Evolutionary conservation across 92 coral and sea anemone genomes (phyloP), one percentile per base, ranked within the genome.

Genomic region (Porites evermanni): DNA sequence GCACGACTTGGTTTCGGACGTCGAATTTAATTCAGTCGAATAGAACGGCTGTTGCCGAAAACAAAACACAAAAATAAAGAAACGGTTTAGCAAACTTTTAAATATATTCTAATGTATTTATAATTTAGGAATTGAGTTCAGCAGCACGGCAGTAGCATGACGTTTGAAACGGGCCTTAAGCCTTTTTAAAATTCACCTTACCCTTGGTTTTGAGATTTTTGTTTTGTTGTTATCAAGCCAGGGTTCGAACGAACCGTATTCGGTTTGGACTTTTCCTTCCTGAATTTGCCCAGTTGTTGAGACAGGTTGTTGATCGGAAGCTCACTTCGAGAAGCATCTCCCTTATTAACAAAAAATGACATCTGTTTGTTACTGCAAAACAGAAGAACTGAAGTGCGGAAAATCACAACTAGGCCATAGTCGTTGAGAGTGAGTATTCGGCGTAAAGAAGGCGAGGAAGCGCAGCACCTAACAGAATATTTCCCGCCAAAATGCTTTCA

Each of bases 281-380:
- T 86, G 51, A 86, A 90, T 65, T 83, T 86, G 63, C 86, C 88
- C 7, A 86, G 93, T 51, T 90, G 93, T 51, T 90, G 84, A 21
- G 84, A 88, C 50, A 90, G 85, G 90, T 90, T 86, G 64, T 90
- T 90, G 14, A 79, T 70, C 84, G 90, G 90, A 21, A 72, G 80
- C 23, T 9, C 72, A 74, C 21, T 21, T 50, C 61, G 70, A 64
- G 87, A 73, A 8, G 19, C 7, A 74, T 17, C 26, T 47, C 29
- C 52, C 24, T 64, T 73, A 61, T 63, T 73, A 17, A 32, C 65
- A 50, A 61, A 29, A 64, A 74, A 44, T 74, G 87, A 83, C 87
- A 83, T 83, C 80, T 83, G 80, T 73, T 74, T n/a, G 12, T 16
- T 29, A 8, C 50, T 38, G 11, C 58, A 52, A 67, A 24, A 47